Conservation (phyloP, 1,140 invertebrate species). For the Aradophagus sp. region DNA sequence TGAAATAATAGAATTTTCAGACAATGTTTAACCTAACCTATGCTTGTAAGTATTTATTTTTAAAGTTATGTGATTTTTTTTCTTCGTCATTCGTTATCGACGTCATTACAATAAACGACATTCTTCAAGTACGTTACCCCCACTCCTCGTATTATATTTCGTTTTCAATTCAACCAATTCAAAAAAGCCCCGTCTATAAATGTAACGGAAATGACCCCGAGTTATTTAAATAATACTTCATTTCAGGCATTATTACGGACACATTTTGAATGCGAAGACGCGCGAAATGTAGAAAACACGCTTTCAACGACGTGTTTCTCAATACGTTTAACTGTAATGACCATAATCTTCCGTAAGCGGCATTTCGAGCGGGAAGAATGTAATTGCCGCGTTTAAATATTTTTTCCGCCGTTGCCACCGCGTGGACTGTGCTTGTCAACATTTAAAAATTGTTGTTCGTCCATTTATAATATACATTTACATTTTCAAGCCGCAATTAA, state of each 20-base stretch:
- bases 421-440: slow-evolving; percentile 5
- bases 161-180: neutral
- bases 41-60: no score
- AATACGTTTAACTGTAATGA: slow-evolving; percentile 35
- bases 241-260: slow-evolving; percentile 20
- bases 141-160: no score
- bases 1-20: no score
- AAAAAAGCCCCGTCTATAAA: slow-evolving; percentile 10
- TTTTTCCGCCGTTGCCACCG: slow-evolving; percentile 12
- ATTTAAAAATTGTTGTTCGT: slow-evolving; percentile 9
- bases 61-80: no score
- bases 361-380: slow-evolving; percentile 23
- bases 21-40: no score
- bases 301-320: slow-evolving; percentile 35
- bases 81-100: no score
- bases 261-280: slow-evolving; percentile 18
- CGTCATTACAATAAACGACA: no score
- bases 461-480: no score
- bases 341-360: slow-evolving; percentile 29
- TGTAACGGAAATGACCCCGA: slow-evolving; percentile 15
- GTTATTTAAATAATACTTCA: slow-evolving; percentile 23
- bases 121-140: no score
- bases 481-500: no score
- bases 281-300: slow-evolving; percentile 15
- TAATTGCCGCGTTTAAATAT: slow-evolving; percentile 26